Percentiles rank a stretch among this genome's conserved stretches.
Conservation (phyloP, 2,113 vertebrate genomes). For the Antechinus flavipes region DNA sequence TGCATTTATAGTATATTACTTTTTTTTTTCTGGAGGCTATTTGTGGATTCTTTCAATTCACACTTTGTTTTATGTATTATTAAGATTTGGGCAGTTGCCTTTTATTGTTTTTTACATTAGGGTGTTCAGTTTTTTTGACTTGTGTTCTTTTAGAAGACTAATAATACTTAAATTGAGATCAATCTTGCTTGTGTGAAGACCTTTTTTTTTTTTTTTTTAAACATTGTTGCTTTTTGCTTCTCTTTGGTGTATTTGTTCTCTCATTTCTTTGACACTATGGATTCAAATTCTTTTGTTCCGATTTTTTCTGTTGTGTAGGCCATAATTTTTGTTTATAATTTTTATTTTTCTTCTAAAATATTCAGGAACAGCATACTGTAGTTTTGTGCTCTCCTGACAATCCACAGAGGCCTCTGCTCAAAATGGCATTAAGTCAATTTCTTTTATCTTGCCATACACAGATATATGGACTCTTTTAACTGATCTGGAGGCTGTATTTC, state of each 20-base stretch:
- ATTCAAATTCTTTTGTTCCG: not conserved
- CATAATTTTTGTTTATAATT: not conserved
- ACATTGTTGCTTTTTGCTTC: not conserved
- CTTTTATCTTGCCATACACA: not conserved
- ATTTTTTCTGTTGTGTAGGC: not conserved
- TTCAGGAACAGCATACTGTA: not conserved
- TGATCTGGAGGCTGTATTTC: not conserved
- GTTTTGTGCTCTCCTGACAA: not conserved
- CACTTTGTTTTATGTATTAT: not conserved
- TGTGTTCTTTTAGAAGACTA: not conserved
- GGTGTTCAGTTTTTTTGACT: not conserved
- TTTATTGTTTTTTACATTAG: not conserved
- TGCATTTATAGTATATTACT: not conserved
- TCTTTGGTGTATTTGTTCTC: not conserved
- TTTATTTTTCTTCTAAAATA: not conserved
- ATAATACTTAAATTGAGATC: not conserved
- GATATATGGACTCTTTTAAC: not conserved
- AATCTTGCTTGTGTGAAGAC: not conserved
- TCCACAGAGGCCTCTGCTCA: not conserved
- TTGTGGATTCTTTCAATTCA: not conserved
- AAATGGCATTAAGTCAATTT: not conserved
- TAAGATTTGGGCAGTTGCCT: not conserved
- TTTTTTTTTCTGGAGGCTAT: not conserved
- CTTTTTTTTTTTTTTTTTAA: not conserved
- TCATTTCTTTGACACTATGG: not conserved